Evolutionary conservation across 2,797 vertebrate genomes (phyloP), one percentile per base, ranked within the genome.

Genomic region (Emydoidea blandingii): DNA sequence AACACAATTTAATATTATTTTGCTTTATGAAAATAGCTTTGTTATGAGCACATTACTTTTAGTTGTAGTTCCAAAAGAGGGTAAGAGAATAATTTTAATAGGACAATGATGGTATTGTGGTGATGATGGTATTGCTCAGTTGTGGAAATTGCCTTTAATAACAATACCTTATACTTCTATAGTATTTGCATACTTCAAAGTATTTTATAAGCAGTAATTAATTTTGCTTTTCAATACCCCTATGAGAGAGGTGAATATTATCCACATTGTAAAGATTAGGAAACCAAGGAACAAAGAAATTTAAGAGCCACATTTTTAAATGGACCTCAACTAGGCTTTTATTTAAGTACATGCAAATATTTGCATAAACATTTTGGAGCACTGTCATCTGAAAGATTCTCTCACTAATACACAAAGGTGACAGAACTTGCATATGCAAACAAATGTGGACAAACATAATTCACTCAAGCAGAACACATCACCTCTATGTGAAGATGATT

Each of bases 271-370:
- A 78, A 91, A 59, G 6, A 3, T 47, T 54, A 34, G 79, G 76
- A 62, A 80, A 44, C 0, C 27, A 34, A 62, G 6, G 31, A 16
- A 62, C 31, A 62, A 62, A 62, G 57, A 62, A 62, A 62, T 15
- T 14, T 62, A 59, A 52, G 52, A 10, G 14, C 15, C 15, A 47
- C 29, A 44, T 0, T 0, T 1, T 1, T 56, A 84, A 82, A 23
- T 6, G 8, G 41, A 9, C 27, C 34, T 85, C 44, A 91, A 11
- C 29, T 86, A 15, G 0, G 0, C 29, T 52, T 78, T n/a, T 81
- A 27, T 78, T 92, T n/a, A 89, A 84, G 86, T 68, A 92, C 52
- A 88, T 90, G 25, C 16, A 86, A 86, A 37, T 41, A 78, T 57
- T 9, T 21, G 15, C 90, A 14, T 21, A 11, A 4, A 15, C 0